Evolutionary conservation across 2,113 vertebrate species (phyloP), one percentile per base, ranked within the genome.

Genomic region (Macquaria australasica): DNA sequence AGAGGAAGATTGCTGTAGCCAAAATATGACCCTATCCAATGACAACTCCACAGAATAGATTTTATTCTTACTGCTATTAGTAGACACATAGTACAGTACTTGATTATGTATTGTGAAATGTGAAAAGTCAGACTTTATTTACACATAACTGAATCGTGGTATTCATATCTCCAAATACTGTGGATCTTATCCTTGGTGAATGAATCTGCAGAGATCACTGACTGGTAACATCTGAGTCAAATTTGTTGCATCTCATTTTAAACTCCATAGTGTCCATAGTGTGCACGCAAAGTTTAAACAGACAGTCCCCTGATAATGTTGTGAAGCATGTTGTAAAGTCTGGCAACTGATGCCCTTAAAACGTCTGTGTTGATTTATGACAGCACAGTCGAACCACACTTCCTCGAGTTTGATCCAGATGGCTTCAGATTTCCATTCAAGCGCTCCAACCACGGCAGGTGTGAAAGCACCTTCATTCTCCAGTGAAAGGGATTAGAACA

Each of bases 391-490:
- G 3, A 75, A 70, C 12, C 56, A 25, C 59, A 21, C 43, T 66
- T 66, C 28, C 34, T 39, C 6, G 0, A 34, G 31, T 50, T 34
- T 8, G 11, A 5, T 73, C 72, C 81, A 84, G 71, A 80, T 67
- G 77, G 81, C 62, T 62, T 56, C 18, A 12, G 39, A 41, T 73
- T 84, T 58, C 18, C 37, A 77, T 77, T 81, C 53, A 68, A 4
- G 21, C 1, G 21, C 72, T 79, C 76, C 60, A 68, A 28, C 60
- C 76, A 18, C 69, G 1, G 63, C 77, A 88, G 86, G 82, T 84
- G 86, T 63, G 75, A 73, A 76, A 81, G 53, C 77, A 68, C 73
- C 68, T 69, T 51, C 39, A 3, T 50, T 64, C 68, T 58, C 8
- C 56, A 11, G 28, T 37, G 55, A 62, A 48, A 62, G 56, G 82